Evolutionary conservation across 2,797 vertebrate genomes (phyloP).

Genomic region (Hozukius guyotensis): DNA sequence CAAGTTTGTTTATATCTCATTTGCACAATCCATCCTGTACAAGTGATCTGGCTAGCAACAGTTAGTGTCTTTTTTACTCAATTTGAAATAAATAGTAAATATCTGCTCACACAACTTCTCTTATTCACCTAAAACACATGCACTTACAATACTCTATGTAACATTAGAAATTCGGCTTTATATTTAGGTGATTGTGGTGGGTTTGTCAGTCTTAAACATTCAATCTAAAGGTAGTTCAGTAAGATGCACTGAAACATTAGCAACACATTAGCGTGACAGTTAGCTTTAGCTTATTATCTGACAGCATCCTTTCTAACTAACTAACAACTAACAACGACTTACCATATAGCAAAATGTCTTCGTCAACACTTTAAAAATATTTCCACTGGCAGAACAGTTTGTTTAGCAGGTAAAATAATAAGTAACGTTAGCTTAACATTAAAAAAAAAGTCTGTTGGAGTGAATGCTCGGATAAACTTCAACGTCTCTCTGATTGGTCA

Average conservation of each 20-base stretch:
- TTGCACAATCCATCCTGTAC: no score
- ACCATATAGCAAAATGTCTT: slow-evolving; percentile 44
- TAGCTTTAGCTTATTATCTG: slow-evolving; percentile 23
- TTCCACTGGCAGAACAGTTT: background rate
- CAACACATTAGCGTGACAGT: background rate
- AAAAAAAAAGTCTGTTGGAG: background rate
- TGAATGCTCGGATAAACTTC: slow-evolving; percentile 24
- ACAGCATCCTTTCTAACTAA: background rate
- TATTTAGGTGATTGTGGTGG: background rate
- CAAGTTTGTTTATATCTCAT: no score
- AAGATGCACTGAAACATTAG: background rate
- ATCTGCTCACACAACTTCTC: no score
- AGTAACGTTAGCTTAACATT: background rate
- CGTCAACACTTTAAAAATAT: background rate
- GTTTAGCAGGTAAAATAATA: background rate
- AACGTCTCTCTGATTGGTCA: slow-evolving; percentile 80
- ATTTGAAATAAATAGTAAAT: no score
- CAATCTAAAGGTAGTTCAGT: background rate
- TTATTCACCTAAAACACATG: background rate
- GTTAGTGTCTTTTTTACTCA: no score
- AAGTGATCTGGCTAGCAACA: no score
- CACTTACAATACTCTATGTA: background rate
- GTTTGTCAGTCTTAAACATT: background rate
- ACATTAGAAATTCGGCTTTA: background rate
- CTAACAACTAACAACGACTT: slow-evolving; percentile 21